Evolutionary conservation across 53 echinoderm and acorn worm species (phyloP).

Genomic region (Stichopus horrens): DNA sequence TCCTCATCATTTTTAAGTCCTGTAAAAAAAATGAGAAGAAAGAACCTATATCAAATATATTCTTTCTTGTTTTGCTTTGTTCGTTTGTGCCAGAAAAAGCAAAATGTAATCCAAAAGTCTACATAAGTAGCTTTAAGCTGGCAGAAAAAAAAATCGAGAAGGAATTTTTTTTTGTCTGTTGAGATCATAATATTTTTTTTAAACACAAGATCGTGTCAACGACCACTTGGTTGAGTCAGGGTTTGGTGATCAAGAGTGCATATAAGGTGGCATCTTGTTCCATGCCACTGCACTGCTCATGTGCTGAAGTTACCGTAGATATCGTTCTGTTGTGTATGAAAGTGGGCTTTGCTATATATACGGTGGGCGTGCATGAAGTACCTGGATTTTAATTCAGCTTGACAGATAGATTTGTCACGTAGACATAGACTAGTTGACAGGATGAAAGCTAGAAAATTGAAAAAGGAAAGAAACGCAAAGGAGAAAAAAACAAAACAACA

Average conservation of each 20-base stretch:
- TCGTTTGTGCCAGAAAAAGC: too few relatives aligned
- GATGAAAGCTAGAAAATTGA: neutral
- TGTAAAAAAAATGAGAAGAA: too few relatives aligned
- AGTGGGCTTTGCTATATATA: neutral
- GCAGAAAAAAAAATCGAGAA: neutral
- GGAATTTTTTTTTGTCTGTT: neutral
- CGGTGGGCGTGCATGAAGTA: neutral
- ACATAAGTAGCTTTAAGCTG: neutral
- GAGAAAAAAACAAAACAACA: too few relatives aligned
- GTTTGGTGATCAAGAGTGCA: neutral
- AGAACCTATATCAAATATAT: too few relatives aligned
- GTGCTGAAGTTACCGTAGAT: too few relatives aligned
- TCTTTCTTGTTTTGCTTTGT: too few relatives aligned
- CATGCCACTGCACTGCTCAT: neutral
- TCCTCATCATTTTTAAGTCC: neutral
- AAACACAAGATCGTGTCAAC: slow-evolving; percentile 1
- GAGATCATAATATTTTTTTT: neutral
- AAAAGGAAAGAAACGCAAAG: too few relatives aligned
- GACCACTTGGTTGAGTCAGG: slow-evolving; percentile 35
- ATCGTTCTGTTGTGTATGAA: too few relatives aligned
- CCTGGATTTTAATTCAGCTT: neutral
- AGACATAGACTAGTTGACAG: neutral
- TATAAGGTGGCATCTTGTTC: neutral
- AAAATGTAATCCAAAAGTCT: too few relatives aligned
- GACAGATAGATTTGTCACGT: slow-evolving; percentile 7